phyloP scores from a whole-genome alignment of 30 jellyfish, hydroid and myxozoan species.

The Aurelia sp. region DNA sequence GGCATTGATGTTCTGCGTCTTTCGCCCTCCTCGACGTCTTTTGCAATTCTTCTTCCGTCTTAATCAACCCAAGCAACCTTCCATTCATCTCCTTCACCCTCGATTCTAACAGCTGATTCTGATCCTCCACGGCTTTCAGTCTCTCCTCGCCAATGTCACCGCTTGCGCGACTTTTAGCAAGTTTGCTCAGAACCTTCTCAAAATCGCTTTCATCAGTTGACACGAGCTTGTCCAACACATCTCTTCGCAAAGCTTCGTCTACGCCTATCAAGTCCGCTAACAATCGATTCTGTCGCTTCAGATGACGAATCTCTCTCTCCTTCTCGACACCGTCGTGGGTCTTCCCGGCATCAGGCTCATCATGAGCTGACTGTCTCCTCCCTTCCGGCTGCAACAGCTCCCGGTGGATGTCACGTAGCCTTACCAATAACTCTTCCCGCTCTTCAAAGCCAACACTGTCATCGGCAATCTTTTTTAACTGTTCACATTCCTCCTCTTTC shows the following conservation, averaged over 20 bases:
- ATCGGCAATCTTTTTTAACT: conserved; percentile 21
- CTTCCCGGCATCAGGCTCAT: not conserved
- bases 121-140: conserved; percentile 2
- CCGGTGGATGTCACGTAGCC: conserved; percentile 54
- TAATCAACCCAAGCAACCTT: not conserved
- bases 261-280: conserved; percentile 29
- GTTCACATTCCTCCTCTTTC: conserved; percentile 49
- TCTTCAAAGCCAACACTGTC: conserved; percentile 49
- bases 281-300: conserved; percentile 33
- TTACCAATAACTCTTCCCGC: conserved; percentile 46
- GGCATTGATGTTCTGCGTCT: conserved; percentile 28
- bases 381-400: conserved; percentile 52
- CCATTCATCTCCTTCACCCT: conserved; percentile 18
- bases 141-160: not conserved
- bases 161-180: not conserved
- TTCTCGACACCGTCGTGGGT: conserved; percentile 29
- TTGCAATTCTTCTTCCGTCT: conserved; percentile 25
- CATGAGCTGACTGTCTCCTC: not conserved
- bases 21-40: conserved; percentile 2
- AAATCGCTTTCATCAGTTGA: not conserved
- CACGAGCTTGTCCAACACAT: conserved; percentile 3
- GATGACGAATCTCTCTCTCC: conserved; percentile 25
- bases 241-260: conserved; percentile 2
- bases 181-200: not conserved
- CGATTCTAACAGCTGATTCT: conserved; percentile 7